Evolutionary conservation across 2,888 invertebrate genomes (phyloP).

Genomic region (Phania funesta): DNA sequence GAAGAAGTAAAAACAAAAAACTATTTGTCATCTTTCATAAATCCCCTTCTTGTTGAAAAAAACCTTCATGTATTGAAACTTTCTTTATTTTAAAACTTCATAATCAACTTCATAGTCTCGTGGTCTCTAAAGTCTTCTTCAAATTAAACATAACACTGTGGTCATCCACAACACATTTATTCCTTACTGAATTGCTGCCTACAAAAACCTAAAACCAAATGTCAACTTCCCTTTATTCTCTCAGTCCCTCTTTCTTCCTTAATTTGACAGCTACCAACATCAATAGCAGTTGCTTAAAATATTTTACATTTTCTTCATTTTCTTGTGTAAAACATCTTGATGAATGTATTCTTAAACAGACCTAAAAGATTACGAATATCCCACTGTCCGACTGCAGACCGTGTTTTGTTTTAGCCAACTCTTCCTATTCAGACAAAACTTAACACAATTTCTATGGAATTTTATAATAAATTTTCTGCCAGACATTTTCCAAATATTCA

Average conservation of each 20-base stretch:
- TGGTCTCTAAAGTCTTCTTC: background rate
- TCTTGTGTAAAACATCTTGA: constrained; percentile 35
- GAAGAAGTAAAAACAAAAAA: no score
- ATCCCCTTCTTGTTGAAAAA: no score
- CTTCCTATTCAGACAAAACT: background rate
- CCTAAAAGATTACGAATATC: constrained; percentile 60
- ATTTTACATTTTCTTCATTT: constrained; percentile 50
- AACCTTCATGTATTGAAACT: no score
- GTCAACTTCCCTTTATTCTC: constrained; percentile 9
- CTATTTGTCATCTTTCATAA: no score
- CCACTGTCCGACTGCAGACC: background rate
- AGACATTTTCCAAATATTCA: constrained; percentile 58
- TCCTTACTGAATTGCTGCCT: no score
- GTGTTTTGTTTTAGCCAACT: constrained; percentile 7
- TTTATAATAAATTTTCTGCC: constrained; percentile 51
- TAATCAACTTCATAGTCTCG: background rate
- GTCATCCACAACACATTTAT: background rate
- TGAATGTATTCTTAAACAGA: constrained; percentile 65
- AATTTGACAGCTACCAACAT: constrained; percentile 44
- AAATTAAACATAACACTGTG: background rate
- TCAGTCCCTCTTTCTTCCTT: background rate
- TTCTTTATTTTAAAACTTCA: background rate
- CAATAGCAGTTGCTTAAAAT: constrained; percentile 46
- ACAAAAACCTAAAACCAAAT: constrained; percentile 1
- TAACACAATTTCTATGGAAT: constrained; percentile 32